These are phyloP conservation scores for Sipha flava DNA, from an alignment of 1,140 invertebrate species.

Conservation along the genomic window DNA sequence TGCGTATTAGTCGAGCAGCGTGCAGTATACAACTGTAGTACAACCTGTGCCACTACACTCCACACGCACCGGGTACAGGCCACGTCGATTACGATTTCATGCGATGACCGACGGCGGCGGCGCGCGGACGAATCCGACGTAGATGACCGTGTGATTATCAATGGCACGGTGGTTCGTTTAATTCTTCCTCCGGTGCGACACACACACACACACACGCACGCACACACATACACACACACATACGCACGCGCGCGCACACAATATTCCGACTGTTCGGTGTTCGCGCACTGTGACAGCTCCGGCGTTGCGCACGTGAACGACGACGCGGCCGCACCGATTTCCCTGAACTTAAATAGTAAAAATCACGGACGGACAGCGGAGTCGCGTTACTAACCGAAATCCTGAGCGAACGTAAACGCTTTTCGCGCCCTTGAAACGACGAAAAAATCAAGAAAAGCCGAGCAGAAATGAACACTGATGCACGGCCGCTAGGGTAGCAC, in stretches of 20 bases:
- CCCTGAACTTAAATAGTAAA: not conserved
- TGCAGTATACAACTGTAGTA: no score
- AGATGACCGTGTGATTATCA: conserved; percentile 28
- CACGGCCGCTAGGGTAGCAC: no score
- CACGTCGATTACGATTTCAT: not conserved
- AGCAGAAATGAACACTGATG: no score
- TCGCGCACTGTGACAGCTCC: conserved; percentile 20
- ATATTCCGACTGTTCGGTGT: not conserved
- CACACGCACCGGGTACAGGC: not conserved
- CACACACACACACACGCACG: no score
- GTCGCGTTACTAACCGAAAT: no score
- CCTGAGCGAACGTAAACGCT: no score
- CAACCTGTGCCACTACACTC: no score
- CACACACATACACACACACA: no score
- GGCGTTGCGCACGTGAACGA: not conserved
- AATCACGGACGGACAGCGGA: no score
- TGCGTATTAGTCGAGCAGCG: not conserved
- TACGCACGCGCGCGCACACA: no score
- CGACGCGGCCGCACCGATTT: not conserved
- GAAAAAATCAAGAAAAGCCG: no score
- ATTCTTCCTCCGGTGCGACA: not conserved
- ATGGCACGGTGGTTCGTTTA: conserved; percentile 26
- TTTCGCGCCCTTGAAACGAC: no score
- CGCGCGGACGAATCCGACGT: not conserved
- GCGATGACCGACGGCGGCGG: not conserved